Conservation (phyloP, 2,113 vertebrate genomes). For the Pygoscelis antarcticus region DNA sequence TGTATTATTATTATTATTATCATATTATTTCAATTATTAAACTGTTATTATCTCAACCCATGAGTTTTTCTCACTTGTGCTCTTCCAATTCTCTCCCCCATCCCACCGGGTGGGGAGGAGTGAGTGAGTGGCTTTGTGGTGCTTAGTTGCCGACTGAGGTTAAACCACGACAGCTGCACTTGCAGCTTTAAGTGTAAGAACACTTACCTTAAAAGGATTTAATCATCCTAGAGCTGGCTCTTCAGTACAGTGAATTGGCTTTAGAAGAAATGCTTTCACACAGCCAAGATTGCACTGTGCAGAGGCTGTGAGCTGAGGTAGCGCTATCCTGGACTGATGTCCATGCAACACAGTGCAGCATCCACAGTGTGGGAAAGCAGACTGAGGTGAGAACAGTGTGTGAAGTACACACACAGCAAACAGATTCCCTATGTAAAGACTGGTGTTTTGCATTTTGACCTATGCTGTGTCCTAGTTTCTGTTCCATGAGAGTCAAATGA, state of each 20-base stretch:
- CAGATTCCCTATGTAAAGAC: neutral
- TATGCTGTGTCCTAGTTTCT: neutral
- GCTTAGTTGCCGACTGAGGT: no score
- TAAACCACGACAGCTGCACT: neutral
- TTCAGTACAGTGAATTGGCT: neutral
- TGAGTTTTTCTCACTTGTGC: no score
- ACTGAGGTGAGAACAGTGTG: neutral
- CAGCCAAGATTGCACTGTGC: neutral
- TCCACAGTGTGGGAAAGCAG: neutral
- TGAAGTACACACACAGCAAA: neutral
- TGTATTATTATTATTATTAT: no score
- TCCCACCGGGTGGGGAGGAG: no score
- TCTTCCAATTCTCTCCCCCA: no score
- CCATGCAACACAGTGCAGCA: neutral
- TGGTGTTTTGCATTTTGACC: neutral
- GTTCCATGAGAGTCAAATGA: neutral
- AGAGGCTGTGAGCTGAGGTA: neutral
- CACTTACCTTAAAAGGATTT: neutral
- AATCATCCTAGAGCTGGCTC: neutral
- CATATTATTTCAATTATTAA: no score
- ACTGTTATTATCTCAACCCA: no score
- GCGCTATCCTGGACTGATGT: neutral
- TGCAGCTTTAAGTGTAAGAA: neutral
- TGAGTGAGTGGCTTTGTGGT: no score
- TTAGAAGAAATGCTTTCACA: neutral